These are phyloP conservation scores for Callipepla californica DNA, from an alignment of 2,113 vertebrate species.

Conservation along the genomic window DNA sequence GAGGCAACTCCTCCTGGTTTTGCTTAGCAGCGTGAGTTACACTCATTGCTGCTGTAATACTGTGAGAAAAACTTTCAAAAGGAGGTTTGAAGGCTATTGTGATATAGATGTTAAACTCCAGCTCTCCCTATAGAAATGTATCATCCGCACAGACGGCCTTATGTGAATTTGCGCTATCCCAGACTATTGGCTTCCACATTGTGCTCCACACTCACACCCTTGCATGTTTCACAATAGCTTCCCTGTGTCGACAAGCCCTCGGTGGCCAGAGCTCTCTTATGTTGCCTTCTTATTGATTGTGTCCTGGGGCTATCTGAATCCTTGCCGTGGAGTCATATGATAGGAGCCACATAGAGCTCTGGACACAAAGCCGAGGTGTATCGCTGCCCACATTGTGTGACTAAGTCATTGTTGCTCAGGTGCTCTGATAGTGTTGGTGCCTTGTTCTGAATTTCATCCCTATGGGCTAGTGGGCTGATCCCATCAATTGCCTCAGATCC, in stretches of 20 bases:
- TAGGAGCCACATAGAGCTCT: neutral
- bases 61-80: neutral
- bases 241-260: neutral
- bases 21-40: neutral
- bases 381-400: neutral
- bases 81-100: neutral
- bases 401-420: neutral
- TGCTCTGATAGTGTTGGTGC: neutral
- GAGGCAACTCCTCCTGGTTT: slow-evolving; percentile 10
- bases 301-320: slow-evolving; percentile 25
- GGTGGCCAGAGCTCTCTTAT: slow-evolving; percentile 18
- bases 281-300: slow-evolving; percentile 30
- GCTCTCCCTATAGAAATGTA: neutral
- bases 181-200: neutral
- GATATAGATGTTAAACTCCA: neutral
- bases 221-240: neutral
- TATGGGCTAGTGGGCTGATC: neutral
- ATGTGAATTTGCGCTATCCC: neutral
- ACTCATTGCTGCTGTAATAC: neutral
- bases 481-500: slow-evolving; percentile 27
- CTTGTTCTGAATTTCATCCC: slow-evolving; percentile 32
- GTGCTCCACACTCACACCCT: neutral
- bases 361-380: neutral
- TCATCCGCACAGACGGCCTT: neutral
- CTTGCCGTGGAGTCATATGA: slow-evolving; percentile 11